Percentiles rank a stretch among this genome's conserved stretches.
Evolutionary conservation across 2,797 vertebrate species (phyloP).

Genomic region (Hyperoplus lanceolatus): DNA sequence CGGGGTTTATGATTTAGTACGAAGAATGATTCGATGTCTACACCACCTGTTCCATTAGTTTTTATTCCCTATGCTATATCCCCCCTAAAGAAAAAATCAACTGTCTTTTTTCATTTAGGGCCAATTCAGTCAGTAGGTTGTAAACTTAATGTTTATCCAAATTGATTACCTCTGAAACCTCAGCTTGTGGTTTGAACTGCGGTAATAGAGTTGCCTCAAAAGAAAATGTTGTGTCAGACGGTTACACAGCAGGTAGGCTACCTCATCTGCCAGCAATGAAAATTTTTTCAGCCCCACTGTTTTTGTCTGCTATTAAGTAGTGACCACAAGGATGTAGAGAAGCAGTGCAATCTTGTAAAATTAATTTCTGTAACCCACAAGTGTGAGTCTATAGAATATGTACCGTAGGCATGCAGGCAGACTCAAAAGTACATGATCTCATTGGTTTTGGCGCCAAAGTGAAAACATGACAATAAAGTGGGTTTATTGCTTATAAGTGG

Average conservation of each 20-base stretch:
- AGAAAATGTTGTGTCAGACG: conserved; percentile 53
- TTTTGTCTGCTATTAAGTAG: conserved; percentile 48
- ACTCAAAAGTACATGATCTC: conserved; percentile 62
- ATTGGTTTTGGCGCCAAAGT: conserved; percentile 45
- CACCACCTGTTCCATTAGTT: conserved; percentile 76
- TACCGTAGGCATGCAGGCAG: conserved; percentile 26
- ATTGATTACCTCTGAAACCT: conserved; percentile 59
- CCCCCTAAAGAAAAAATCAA: conserved; percentile 39
- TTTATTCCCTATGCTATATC: conserved; percentile 20
- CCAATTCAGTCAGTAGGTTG: conserved; percentile 55
- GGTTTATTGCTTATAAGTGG: conserved; percentile 58
- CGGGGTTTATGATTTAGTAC: conserved; percentile 66
- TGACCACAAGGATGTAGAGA: conserved; percentile 41
- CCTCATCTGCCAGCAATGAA: conserved; percentile 39
- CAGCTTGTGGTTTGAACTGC: conserved; percentile 53
- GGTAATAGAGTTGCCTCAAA: conserved; percentile 44
- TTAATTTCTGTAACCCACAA: conserved; percentile 21
- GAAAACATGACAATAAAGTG: conserved; percentile 61
- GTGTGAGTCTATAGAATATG: conserved; percentile 51
- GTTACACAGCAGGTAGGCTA: conserved; percentile 61
- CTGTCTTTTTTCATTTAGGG: conserved; percentile 50
- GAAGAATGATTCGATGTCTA: conserved; percentile 71
- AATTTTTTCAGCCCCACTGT: conserved; percentile 29
- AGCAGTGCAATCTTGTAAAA: conserved; percentile 43
- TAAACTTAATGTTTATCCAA: conserved; percentile 69